Conservation (phyloP, 2,113 vertebrate species). For the Oxygymnocypris stewartii region DNA sequence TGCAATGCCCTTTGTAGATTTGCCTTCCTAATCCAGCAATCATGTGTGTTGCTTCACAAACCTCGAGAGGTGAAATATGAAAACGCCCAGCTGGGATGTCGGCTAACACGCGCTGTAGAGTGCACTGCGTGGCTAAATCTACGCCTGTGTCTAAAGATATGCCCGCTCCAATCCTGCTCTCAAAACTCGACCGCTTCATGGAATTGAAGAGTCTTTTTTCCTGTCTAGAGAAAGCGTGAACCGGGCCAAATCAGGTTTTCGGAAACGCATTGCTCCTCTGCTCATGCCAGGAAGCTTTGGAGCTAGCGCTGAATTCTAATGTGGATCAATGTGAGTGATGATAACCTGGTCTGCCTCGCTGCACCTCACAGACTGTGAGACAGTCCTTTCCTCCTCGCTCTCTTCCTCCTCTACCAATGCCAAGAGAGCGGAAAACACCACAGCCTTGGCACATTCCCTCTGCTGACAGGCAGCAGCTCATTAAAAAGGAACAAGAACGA, state of each 20-base stretch:
- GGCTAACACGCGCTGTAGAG: neutral
- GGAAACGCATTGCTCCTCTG: slow-evolving; percentile 25
- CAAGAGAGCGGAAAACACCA: slow-evolving; percentile 30
- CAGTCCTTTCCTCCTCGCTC: slow-evolving; percentile 23
- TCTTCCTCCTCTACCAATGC: neutral
- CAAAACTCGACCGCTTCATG: slow-evolving; percentile 11
- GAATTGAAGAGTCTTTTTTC: slow-evolving; percentile 29
- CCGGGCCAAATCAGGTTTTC: slow-evolving; percentile 42
- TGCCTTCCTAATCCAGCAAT: slow-evolving; percentile 48
- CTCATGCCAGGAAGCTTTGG: slow-evolving; percentile 39
- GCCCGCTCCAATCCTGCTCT: slow-evolving; percentile 19
- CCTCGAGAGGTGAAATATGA: slow-evolving; percentile 35
- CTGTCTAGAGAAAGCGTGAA: neutral
- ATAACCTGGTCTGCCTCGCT: slow-evolving; percentile 44
- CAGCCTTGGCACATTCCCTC: slow-evolving; percentile 35
- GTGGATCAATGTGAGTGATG: slow-evolving; percentile 39
- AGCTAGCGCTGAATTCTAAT: slow-evolving; percentile 49
- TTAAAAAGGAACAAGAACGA: slow-evolving; percentile 21
- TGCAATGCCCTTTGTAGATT: too few relatives aligned
- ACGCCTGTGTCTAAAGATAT: slow-evolving; percentile 46
- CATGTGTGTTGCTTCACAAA: slow-evolving; percentile 34
- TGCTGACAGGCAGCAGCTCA: slow-evolving; percentile 33
- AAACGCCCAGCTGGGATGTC: slow-evolving; percentile 29
- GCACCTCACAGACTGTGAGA: slow-evolving; percentile 40
- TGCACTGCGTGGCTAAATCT: slow-evolving; percentile 26